phyloP scores from a whole-genome alignment of 2,797 vertebrate species.

The Carduelis carduelis region DNA sequence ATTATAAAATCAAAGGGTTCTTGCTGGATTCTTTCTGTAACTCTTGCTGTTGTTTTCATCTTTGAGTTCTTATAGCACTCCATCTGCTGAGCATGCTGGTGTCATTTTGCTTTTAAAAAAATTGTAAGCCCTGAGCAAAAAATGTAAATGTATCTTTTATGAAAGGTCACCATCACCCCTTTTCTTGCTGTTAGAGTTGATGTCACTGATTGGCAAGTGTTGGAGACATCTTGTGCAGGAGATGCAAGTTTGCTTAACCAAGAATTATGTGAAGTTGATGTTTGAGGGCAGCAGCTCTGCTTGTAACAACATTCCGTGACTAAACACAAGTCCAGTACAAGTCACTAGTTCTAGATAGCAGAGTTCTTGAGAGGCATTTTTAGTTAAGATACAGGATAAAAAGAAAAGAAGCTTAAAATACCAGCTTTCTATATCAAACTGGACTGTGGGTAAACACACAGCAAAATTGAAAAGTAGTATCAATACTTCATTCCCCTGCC shows the following conservation, averaged over 20 bases:
- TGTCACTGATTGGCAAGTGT: background rate
- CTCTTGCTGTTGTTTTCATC: background rate
- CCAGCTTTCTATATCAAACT: background rate
- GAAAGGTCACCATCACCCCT: background rate
- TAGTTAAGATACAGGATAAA: background rate
- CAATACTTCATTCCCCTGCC: background rate
- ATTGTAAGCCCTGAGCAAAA: background rate
- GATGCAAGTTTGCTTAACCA: background rate
- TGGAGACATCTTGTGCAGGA: background rate
- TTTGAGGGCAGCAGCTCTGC: background rate
- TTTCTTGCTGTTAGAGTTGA: background rate
- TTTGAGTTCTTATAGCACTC: background rate
- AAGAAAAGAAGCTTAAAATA: background rate
- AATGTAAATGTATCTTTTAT: background rate
- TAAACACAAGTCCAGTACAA: background rate
- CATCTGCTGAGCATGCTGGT: background rate
- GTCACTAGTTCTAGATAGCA: background rate
- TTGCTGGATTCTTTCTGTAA: background rate
- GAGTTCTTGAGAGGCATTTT: background rate
- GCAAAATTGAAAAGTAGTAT: background rate
- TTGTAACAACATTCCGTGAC: rapidly evolving
- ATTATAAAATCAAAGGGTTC: background rate
- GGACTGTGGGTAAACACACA: background rate
- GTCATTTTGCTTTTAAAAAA: background rate
- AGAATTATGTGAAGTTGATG: background rate